These are phyloP conservation scores for Eristalis pertinax DNA, from an alignment of 2,888 invertebrate species.

Conservation along the genomic window DNA sequence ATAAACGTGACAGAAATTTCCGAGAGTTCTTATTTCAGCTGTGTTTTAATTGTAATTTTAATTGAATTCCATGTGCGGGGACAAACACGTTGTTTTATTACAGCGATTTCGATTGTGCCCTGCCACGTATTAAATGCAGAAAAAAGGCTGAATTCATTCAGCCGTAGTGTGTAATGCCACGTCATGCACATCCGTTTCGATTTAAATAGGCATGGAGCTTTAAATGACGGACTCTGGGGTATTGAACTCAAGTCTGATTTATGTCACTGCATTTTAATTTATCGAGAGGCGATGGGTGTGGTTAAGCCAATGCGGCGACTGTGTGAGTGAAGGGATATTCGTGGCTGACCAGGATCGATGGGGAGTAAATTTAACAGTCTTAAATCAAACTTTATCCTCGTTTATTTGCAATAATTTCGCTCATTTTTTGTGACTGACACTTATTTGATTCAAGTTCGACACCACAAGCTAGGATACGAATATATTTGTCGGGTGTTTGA, in stretches of 20 bases:
- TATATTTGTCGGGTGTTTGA: too few species aligned
- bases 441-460: too few species aligned
- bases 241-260: background rate
- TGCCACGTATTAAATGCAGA: conserved; percentile 5
- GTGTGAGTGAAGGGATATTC: too few species aligned
- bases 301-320: background rate
- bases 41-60: conserved; percentile 55
- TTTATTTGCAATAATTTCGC: too few species aligned
- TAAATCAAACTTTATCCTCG: too few species aligned
- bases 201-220: background rate
- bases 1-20: conserved; percentile 31
- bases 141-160: background rate
- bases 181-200: background rate
- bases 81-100: conserved; percentile 20
- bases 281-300: background rate
- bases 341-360: too few species aligned
- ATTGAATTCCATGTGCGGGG: conserved; percentile 44
- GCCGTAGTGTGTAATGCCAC: background rate
- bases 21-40: conserved; percentile 15
- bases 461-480: too few species aligned
- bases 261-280: background rate
- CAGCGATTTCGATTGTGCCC: conserved; percentile 15
- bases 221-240: background rate
- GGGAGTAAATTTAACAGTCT: too few species aligned
- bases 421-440: too few species aligned